Conservation (phyloP, 2,113 vertebrate genomes). For the Apodemus sylvaticus region DNA sequence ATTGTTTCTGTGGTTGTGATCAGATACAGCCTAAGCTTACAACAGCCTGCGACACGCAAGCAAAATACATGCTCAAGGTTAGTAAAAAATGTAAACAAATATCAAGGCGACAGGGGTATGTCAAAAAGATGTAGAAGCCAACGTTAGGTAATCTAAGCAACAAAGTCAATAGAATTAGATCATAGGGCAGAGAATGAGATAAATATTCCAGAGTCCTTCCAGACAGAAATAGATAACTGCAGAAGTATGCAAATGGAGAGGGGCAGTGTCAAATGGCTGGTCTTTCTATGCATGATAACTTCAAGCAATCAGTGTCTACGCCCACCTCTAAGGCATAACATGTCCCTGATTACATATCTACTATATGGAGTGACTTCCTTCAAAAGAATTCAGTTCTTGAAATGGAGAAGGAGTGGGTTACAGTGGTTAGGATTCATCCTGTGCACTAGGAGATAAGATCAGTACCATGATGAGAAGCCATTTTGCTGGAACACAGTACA, state of each 20-base stretch:
- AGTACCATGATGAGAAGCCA: not conserved
- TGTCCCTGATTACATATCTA: not conserved
- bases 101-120: no score
- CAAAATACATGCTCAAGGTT: not conserved
- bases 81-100: not conserved
- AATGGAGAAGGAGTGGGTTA: not conserved
- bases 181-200: not conserved
- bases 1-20: not conserved
- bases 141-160: not conserved
- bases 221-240: not conserved
- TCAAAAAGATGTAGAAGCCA: not conserved
- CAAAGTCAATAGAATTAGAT: not conserved
- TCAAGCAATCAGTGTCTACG: not conserved
- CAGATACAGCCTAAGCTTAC: not conserved
- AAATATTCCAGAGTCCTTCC: not conserved
- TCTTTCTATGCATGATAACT: not conserved
- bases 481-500: fast-evolving
- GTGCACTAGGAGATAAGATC: not conserved
- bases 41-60: not conserved
- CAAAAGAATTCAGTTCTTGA: not conserved
- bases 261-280: not conserved
- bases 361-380: not conserved
- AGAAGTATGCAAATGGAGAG: not conserved
- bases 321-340: not conserved
- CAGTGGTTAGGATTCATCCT: fast-evolving